Conservation (phyloP, 1,140 invertebrate genomes). For the Asobara japonica region DNA sequence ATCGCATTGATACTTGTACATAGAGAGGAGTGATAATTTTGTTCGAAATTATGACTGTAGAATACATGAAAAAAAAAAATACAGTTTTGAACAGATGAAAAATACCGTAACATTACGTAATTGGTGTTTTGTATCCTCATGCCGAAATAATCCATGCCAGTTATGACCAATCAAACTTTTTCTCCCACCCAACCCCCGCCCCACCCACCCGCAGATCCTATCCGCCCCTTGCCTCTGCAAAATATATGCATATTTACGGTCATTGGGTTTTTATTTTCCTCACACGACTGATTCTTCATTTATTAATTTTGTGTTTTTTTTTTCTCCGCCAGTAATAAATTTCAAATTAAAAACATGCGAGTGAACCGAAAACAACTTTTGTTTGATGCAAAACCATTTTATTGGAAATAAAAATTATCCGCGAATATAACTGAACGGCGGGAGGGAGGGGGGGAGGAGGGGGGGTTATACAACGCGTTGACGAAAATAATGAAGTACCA, state of each 20-base stretch:
- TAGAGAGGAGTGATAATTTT: slow-evolving; percentile 38
- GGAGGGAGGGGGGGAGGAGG: background rate
- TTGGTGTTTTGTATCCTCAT: slow-evolving; percentile 15
- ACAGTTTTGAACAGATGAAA: background rate
- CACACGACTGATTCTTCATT: background rate
- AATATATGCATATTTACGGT: background rate
- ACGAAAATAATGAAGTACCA: slow-evolving; percentile 30
- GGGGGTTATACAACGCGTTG: slow-evolving; percentile 5
- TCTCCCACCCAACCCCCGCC: background rate
- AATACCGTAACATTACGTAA: slow-evolving; percentile 18
- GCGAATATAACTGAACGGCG: background rate
- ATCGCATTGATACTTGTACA: slow-evolving; percentile 47
- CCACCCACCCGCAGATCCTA: background rate
- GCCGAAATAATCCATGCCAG: background rate
- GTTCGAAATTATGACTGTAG: slow-evolving; percentile 44
- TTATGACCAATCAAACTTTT: background rate
- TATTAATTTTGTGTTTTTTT: background rate
- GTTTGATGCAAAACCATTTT: background rate
- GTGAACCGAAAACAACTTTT: background rate
- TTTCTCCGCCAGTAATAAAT: background rate
- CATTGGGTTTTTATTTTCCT: background rate
- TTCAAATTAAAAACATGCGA: background rate
- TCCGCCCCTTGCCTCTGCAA: background rate
- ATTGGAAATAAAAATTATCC: slow-evolving; percentile 14
- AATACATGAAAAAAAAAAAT: background rate